These are phyloP conservation scores for Chrysolina americana DNA, from an alignment of 2,888 invertebrate species.

Conservation along the genomic window DNA sequence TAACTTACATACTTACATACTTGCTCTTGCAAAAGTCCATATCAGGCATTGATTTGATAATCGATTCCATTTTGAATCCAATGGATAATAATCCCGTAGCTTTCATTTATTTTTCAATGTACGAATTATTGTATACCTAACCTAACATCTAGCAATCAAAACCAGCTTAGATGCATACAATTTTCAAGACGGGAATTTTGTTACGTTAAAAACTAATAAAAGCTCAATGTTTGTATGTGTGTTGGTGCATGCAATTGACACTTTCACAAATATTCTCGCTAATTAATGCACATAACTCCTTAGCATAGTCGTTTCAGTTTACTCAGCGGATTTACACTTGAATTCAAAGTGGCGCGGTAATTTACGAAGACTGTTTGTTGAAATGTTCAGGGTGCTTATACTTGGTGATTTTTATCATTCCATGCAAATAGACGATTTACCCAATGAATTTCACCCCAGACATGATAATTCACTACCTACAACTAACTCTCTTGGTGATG, in stretches of 20 bases:
- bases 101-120: too few relatives aligned
- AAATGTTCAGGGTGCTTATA: conserved; percentile 3
- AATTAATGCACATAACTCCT: conserved; percentile 52
- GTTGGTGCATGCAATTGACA: conserved; percentile 53
- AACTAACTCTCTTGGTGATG: too few relatives aligned
- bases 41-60: too few relatives aligned
- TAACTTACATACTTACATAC: too few relatives aligned
- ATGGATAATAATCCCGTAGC: too few relatives aligned
- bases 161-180: too few relatives aligned
- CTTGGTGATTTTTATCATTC: neutral
- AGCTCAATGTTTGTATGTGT: conserved; percentile 40
- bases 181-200: neutral
- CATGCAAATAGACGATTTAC: conserved; percentile 5
- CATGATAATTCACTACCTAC: neutral
- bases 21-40: too few relatives aligned
- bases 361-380: conserved; percentile 27
- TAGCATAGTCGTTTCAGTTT: conserved; percentile 51
- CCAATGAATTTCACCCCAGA: neutral
- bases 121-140: too few relatives aligned
- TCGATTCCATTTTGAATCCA: too few relatives aligned
- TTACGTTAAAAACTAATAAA: conserved; percentile 3
- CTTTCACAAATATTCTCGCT: conserved; percentile 56
- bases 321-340: conserved; percentile 46
- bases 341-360: conserved; percentile 39
- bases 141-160: too few relatives aligned